Base-by-base conservation (phyloP, 2,113 vertebrate species). In the Indicator indicator region DNA sequence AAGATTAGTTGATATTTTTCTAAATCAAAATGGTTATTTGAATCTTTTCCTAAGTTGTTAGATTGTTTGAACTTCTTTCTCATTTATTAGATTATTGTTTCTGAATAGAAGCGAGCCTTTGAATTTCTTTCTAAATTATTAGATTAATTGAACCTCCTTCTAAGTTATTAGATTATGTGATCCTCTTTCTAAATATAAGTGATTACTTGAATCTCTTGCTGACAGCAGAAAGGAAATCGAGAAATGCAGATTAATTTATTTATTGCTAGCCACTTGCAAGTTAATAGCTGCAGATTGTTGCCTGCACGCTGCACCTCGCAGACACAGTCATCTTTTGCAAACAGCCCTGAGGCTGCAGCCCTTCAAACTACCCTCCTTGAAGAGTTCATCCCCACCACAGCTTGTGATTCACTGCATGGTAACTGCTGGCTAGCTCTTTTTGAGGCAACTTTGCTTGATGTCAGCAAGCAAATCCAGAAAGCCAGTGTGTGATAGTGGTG, bases 301-400 rank as follows among this genome's bases (percentile, higher is more conserved):
- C 0, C 1, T 1, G 18, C 21, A 0, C 1, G 3, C 16, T 16
- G 52, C 18, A 0, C 14, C 64, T 12, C 16, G 0, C 7, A 7
- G 11, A 3, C n/a, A 6, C 64, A 46, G 55, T 55, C 4, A 18
- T 38, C 16, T 1, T 0, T 21, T 21, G 15, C n/a, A 14, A 54
- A 17, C 8, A 0, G 9, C 67, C 6, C 14, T 3, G 1, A n/a
- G 54, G 55, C 79, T 36, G 42, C 80, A 3, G 14, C 5, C 50
- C 36, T 67, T 48, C 44, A 12, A 18, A 5, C 1, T 27, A 1
- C 50, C 28, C n/a, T 69, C 40, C 58, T 55, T 1, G 32, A n/a
- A 21, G 55, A 8, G 40, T 24, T 73, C 56, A 58, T 70, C 76
- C 48, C 76, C 9, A 0, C 2, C 16, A 4, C 24, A n/a, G 3